Conservation (phyloP, 2,797 vertebrate species). For the Amblyraja radiata region DNA sequence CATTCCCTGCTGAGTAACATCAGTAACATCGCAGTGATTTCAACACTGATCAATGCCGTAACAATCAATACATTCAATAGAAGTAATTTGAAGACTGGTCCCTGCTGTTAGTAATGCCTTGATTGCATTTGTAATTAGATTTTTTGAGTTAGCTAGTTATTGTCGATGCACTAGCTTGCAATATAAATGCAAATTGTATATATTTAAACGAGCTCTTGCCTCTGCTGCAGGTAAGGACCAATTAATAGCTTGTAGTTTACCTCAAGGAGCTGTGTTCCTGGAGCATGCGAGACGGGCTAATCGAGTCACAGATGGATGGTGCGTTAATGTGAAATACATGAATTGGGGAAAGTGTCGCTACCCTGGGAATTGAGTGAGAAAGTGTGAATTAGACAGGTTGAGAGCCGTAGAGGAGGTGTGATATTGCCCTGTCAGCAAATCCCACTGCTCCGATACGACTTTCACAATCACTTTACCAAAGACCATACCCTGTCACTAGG, state of each 20-base stretch:
- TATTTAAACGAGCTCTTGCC: not conserved
- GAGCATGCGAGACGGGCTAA: not conserved
- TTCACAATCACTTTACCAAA: not conserved
- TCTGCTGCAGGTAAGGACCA: not conserved
- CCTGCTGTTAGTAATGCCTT: too few species aligned
- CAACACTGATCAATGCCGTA: too few species aligned
- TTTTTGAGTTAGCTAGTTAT: too few species aligned
- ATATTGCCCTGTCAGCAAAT: not conserved
- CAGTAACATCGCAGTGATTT: too few species aligned
- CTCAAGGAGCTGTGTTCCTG: not conserved
- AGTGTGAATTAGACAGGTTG: not conserved
- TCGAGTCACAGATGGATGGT: not conserved
- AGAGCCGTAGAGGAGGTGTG: not conserved
- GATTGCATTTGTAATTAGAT: too few species aligned
- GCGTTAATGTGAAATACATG: not conserved
- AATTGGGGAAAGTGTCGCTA: not conserved
- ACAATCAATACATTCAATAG: too few species aligned
- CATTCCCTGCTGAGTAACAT: too few species aligned
- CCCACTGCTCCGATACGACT: not conserved
- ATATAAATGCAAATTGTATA: not conserved
- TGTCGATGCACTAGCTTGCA: not conserved
- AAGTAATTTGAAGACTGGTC: too few species aligned
- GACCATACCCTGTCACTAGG: too few species aligned
- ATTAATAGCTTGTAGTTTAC: not conserved
- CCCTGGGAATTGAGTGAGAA: not conserved